Evolutionary conservation across 23 tunicate genomes (phyloP), one percentile per base, ranked within the genome.

Genomic region (Phallusia fumigata): DNA sequence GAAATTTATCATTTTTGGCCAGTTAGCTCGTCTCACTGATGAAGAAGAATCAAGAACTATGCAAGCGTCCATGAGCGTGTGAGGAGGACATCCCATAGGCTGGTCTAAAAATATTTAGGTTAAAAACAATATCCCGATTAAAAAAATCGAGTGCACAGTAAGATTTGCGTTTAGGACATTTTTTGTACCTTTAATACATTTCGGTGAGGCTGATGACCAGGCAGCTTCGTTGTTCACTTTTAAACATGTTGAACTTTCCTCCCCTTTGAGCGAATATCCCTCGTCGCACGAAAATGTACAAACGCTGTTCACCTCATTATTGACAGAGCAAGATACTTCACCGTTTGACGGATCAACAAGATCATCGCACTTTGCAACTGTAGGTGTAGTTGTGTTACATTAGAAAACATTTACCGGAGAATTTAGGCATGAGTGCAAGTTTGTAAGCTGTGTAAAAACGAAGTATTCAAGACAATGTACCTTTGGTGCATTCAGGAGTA

Each of bases 61-160:
- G 69, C 69, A 58, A 58, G 69, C 69, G 28, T 58, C 69, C 69
- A 58, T 58, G 69, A 22, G 26, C 5, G 28, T 58, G 69, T 58
- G 69, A 21, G 69, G 69, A 6, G 69, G 69, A 58, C 69, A 58
- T 6, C 8, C 47, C 47, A 40, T 5, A 40, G 47, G 5, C 47
- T 10, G 47, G 47, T 40, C 47, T 40, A 10, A 3, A 40, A 40
- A 40, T 3, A 40, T 40, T 3, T 10, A 40, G 47, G 47, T 40
- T 40, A 3, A 40, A n/a, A 40, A 40, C 47, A 40, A 40, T 10
- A 40, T 40, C 10, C 47, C 47, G 10, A 40, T 40, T 10, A 40
- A 40, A 40, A 5, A 40, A 40, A 5, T 10, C 5, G 5, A 40
- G 10, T 40, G 5, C 10, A 3, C 47, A 3, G 10, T 10, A 10